Conservation (phyloP, 2,113 vertebrate genomes). For the Tor tambroides region DNA sequence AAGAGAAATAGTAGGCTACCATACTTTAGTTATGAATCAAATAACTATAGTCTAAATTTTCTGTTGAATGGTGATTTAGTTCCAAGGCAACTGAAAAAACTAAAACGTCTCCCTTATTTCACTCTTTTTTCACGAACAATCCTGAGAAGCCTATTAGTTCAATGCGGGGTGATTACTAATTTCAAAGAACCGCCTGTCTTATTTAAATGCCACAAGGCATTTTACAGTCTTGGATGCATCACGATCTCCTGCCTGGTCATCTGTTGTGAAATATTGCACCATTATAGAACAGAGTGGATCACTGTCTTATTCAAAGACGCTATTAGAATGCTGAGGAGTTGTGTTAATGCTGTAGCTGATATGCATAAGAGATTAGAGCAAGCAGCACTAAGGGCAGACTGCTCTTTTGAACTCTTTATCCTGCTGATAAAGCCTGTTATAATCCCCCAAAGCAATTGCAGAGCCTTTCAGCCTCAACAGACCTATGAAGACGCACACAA, state of each 20-base stretch:
- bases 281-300: conserved; percentile 9
- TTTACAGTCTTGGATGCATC: conserved; percentile 14
- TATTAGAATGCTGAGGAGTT: conserved; percentile 23
- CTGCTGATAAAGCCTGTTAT: conserved; percentile 43
- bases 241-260: background rate
- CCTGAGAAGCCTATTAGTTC: background rate
- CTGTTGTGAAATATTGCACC: conserved; percentile 7
- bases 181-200: background rate
- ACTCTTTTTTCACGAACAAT: background rate
- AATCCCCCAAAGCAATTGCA: conserved; percentile 48
- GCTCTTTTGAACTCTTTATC: conserved; percentile 51
- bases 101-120: background rate
- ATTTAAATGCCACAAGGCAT: conserved; percentile 7
- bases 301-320: conserved; percentile 14
- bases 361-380: conserved; percentile 40
- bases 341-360: conserved; percentile 26
- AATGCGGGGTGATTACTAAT: background rate
- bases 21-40: background rate
- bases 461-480: conserved; percentile 21
- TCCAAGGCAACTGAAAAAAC: background rate
- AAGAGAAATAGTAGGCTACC: background rate
- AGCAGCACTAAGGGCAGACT: conserved; percentile 29
- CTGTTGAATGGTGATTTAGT: background rate
- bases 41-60: background rate
- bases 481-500: conserved; percentile 13